Base-by-base conservation (phyloP, 2,113 vertebrate species). In the Planiliza haematocheilus region DNA sequence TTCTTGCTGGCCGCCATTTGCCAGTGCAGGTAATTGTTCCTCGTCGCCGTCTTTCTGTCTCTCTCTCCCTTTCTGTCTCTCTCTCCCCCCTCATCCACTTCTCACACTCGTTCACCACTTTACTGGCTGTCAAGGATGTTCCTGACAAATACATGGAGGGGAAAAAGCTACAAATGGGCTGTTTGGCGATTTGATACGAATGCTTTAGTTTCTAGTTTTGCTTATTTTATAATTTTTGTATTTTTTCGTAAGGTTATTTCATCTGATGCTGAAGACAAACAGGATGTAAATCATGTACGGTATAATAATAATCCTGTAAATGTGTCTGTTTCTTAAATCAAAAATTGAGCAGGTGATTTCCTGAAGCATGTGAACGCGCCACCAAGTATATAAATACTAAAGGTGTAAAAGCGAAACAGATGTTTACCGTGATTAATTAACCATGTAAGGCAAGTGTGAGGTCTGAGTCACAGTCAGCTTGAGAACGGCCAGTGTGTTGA, bases 1-100 rank as follows among this genome's bases (percentile, higher is more conserved):
- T 79, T 45, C 72, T 70, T 55, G 21, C 59, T 24, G 45, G 67
- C 68, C 12, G 43, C 58, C 59, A 9, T 88, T 88, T 74, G 81
- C 71, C 67, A 74, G 50, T 41, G 56, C 36, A 74, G 62, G 60
- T 81, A 77, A 88, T 87, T 86, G 75, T 67, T 78, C 61, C 64
- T 67, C 68, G 66, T 81, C 66, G 30, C 20, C 42, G 2, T 57
- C 20, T 59, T 49, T 77, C 42, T 36, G 21, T 51, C 48, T 42
- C 57, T n/a, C n/a, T n/a, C n/a, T n/a, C n/a, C n/a, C n/a, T n/a
- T n/a, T n/a, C n/a, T n/a, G n/a, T n/a, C n/a, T n/a, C n/a, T n/a
- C n/a, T n/a, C n/a, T n/a, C n/a, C n/a, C n/a, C n/a, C n/a, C n/a
- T n/a, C n/a, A n/a, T 76, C 21, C 5, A 48, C 46, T 56, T 24